Conservation (phyloP, 1,140 invertebrate genomes). For the Oryctes rhinoceros region DNA sequence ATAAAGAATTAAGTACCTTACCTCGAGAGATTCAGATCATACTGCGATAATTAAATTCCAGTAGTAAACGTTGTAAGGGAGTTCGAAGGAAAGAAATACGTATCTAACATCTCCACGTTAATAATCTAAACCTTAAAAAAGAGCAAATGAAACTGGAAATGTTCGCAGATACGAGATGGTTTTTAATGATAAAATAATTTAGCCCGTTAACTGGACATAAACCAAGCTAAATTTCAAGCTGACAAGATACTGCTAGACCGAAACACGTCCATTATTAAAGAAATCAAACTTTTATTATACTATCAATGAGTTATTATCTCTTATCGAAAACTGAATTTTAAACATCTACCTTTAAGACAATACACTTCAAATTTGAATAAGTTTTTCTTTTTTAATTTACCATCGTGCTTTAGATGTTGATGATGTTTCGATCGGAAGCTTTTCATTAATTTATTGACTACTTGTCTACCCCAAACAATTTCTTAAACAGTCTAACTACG, state of each 20-base stretch:
- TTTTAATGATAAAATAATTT: background rate
- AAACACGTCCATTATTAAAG: background rate
- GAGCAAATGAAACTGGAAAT: background rate
- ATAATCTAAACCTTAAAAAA: background rate
- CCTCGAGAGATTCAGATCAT: constrained; percentile 38
- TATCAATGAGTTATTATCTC: too few relatives aligned
- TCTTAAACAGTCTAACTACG: too few relatives aligned
- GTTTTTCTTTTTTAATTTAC: too few relatives aligned
- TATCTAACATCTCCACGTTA: constrained; percentile 26
- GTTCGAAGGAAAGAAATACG: constrained; percentile 7
- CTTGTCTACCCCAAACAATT: too few relatives aligned
- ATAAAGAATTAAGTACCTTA: constrained; percentile 37
- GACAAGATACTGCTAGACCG: background rate
- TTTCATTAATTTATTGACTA: too few relatives aligned
- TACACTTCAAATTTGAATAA: too few relatives aligned
- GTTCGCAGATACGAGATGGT: background rate
- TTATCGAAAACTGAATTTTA: too few relatives aligned
- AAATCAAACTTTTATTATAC: too few relatives aligned
- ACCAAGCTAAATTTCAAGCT: background rate
- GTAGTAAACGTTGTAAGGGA: constrained; percentile 13
- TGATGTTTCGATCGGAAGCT: too few relatives aligned
- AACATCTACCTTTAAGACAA: too few relatives aligned
- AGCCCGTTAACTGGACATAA: background rate
- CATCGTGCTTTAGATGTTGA: too few relatives aligned
- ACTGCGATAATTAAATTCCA: constrained; percentile 39